Evolutionary conservation across 23 tunicate species (phyloP), one percentile per base, ranked within the genome.

Genomic region (Trididemnum nubilum): DNA sequence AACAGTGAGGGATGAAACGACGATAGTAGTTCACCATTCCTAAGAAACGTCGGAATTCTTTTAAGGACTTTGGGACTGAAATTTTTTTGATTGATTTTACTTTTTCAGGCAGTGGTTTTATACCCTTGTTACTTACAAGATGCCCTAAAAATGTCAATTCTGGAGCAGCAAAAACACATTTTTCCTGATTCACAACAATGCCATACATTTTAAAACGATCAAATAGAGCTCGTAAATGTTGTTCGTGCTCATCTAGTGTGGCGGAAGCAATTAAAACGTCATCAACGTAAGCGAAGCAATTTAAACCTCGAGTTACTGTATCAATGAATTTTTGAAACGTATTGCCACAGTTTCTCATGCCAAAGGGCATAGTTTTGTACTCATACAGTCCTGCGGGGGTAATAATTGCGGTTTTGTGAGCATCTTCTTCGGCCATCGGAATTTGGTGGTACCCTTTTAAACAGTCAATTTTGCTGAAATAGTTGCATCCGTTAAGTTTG

Each of bases 291-390:
- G 39, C 19, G n/a, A 18, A 33, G n/a, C 37, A 33, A 12, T 32
- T 19, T 5, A 69, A n/a, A 5, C 75, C 75, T 7, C 38, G 75
- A 29, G 39, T 31, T 7, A 69, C 38, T 33, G 30, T 9, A 34
- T 69, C 75, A 2, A 69, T 31, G n/a, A 69, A 69, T 5, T 38
- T 36, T 69, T 69, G 75, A 34, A 69, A 69, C 2, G 75, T 69
- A 12, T 69, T 32, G 37, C 39, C 75, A 7, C 39, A 5, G 12
- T 32, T 31, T 5, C 39, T 2, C 37, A 69, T 9, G 38, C 38
- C 37, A 32, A 69, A 31, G 2, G 37, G 75, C 36, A 69, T 69
- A 12, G 4, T 69, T 69, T 34, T 69, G 75, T 31, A 33, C 23
- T 69, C 39, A 32, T 9, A 69, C 37, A 34, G 33, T 7, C 75